Base-by-base conservation (phyloP, 2,797 vertebrate genomes). In the Emydoidea blandingii region DNA sequence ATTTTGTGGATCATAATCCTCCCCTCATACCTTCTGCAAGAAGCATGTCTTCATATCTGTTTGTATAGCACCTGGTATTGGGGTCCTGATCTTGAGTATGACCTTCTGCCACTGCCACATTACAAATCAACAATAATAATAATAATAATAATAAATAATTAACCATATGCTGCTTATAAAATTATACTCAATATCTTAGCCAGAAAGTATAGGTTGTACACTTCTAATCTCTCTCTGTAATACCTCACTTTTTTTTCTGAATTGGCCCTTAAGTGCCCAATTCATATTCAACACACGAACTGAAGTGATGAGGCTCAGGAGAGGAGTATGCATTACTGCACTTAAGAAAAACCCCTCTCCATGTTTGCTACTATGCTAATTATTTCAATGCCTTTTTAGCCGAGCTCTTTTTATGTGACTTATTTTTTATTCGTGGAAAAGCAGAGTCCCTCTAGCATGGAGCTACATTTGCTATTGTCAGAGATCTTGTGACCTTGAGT, bases 211-310 rank as follows among this genome's bases (percentile, higher is more conserved):
- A 19, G 44, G 14, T 27, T 78, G 74, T 74, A 10, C 57, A 10
- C 85, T 82, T 10, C 25, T 89, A 88, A 81, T 76, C 62, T 88
- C 9, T 65, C 44, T 50, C 2, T 44, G 18, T 83, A 53, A 23
- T 62, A 6, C 14, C 62, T 80, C 25, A 2, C 3, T 87, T 72
- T 83, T 47, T 91, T 76, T 41, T 16, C 23, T 47, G 11, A 34
- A 19, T 5, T 25, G 31, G 18, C 27, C 23, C 52, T 25, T 19
- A 52, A 82, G 54, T 15, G 92, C 47, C 47, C 78, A 93, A 86
- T 94, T 91, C 91, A 21, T 82, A 49, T 92, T 94, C 92, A 78
- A 14, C 74, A 49, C 82, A 84, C 83, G 88, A 87, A 83, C n/a
- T 50, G 74, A 83, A 86, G 79, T 1, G 29, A 82, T 94, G 81